Percentiles rank a stretch among this genome's conserved stretches.
Conservation (phyloP, 1,140 invertebrate species). For the Drosophila truncata region DNA sequence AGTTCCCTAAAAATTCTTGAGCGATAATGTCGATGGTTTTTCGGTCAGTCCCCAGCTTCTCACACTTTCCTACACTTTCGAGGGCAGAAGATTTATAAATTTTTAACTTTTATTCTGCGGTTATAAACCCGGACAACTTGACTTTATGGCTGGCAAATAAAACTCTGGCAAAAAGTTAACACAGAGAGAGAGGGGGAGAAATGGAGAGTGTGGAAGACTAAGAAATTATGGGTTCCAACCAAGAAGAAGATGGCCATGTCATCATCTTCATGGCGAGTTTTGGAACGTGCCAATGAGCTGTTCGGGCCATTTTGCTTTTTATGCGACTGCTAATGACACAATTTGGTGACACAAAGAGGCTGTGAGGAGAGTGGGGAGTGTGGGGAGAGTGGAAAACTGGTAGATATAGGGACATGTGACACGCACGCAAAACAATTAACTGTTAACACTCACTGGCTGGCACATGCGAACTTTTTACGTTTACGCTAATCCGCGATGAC, state of each 20-base stretch:
- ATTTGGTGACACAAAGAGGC: conserved; percentile 66
- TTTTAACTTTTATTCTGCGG: conserved; percentile 52
- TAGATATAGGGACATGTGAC: conserved; percentile 45
- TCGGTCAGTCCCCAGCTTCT: not conserved
- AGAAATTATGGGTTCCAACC: conserved; percentile 20
- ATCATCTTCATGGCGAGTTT: conserved; percentile 55
- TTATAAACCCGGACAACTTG: conserved; percentile 23
- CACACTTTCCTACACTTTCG: not conserved
- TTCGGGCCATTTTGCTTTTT: conserved; percentile 71
- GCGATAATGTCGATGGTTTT: not conserved
- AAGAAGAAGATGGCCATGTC: conserved; percentile 19
- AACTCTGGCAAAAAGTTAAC: conserved; percentile 30
- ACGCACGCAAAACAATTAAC: conserved; percentile 74
- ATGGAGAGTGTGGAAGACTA: not conserved
- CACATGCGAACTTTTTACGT: conserved; percentile 45
- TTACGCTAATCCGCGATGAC: conserved; percentile 54
- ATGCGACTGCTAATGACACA: conserved; percentile 79
- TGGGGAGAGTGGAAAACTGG: not conserved
- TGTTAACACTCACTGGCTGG: conserved; percentile 45
- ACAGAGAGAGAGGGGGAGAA: not conserved
- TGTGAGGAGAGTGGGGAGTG: not conserved
- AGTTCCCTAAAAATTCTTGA: not conserved
- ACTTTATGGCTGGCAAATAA: conserved; percentile 40
- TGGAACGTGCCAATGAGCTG: conserved; percentile 79
- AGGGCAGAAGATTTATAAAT: conserved; percentile 41